Conservation (phyloP, 2,888 invertebrate genomes). For the Drepanosiphum platanoidis region DNA sequence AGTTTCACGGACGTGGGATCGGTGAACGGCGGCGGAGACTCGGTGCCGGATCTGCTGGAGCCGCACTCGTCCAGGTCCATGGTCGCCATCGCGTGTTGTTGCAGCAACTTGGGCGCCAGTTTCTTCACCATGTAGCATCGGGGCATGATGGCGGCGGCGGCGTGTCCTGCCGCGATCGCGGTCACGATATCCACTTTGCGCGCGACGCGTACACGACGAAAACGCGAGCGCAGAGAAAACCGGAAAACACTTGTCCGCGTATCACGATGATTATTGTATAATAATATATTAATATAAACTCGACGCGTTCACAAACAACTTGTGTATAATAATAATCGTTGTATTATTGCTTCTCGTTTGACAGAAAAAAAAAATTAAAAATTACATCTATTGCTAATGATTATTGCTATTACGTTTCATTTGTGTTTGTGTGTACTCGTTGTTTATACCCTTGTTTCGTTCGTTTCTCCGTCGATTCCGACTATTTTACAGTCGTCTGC, state of each 20-base stretch:
- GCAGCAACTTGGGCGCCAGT: slow-evolving; percentile 47
- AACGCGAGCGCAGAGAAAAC: no score
- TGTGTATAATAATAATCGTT: neutral
- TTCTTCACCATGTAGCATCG: slow-evolving; percentile 57
- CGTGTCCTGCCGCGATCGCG: neutral
- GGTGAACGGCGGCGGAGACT: slow-evolving; percentile 57
- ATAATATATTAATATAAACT: neutral
- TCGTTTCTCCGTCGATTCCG: neutral
- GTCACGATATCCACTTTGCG: neutral
- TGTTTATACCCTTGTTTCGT: neutral
- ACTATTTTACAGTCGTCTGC: neutral
- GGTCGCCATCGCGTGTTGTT: neutral
- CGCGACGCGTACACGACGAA: neutral
- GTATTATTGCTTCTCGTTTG: neutral
- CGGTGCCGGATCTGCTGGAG: slow-evolving; percentile 41
- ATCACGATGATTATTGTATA: no score
- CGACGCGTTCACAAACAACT: neutral
- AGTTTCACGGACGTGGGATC: slow-evolving; percentile 60
- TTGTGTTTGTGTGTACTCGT: neutral
- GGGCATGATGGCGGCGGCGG: slow-evolving; percentile 18
- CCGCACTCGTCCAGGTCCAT: slow-evolving; percentile 34
- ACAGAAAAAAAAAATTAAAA: neutral
- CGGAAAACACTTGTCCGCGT: no score
- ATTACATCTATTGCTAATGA: neutral
- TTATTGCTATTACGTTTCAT: neutral